Base-by-base conservation (phyloP, 2,113 vertebrate species). In the Capreolus pygargus region DNA sequence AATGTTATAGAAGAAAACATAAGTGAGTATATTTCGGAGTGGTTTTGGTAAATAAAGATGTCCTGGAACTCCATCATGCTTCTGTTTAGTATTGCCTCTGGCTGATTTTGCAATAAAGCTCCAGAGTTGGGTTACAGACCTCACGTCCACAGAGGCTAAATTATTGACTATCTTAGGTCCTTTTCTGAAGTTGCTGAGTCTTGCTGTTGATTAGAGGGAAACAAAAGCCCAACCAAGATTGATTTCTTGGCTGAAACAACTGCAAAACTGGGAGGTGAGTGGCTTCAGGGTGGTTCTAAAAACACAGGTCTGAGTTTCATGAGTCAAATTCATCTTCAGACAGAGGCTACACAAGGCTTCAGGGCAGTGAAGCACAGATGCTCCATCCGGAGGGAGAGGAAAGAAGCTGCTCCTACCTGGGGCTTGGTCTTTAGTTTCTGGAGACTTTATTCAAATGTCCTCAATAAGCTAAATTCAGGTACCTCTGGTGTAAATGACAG, bases 261-360 rank as follows among this genome's bases (percentile, higher is more conserved):
- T 25, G n/a, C 39, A 33, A 1, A 0, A 33, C 6, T 7, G n/a
- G 12, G 16, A 45, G 15, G 23, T 95, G 17, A 4, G 1, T 12
- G 25, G 17, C 21, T 36, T n/a, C 33, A 36, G 1, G 14, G 36
- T 86, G 50, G 28, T 60, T 28, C 11, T n/a, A 21, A 55, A 23
- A 36, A 23, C 30, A 6, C 10, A 11, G 21, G 9, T 33, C 52
- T 14, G 28, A 52, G 21, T 54, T 91, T 39, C 25, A 5, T 17
- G 60, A 12, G 23, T 45, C 0, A 3, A 28, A 25, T n/a, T 30
- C 39, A 5, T 27, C 88, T 36, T 96, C 47, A n/a, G 39, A n/a
- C 52, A 17, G 17, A 12, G 39, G 43, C 0, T 23, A 19, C 30
- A 21, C 23, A 21, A 45, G 47, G 19, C 14, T 57, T 55, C 36